phyloP scores from a whole-genome alignment of 2,113 vertebrate genomes.

The Tautogolabrus adspersus region DNA sequence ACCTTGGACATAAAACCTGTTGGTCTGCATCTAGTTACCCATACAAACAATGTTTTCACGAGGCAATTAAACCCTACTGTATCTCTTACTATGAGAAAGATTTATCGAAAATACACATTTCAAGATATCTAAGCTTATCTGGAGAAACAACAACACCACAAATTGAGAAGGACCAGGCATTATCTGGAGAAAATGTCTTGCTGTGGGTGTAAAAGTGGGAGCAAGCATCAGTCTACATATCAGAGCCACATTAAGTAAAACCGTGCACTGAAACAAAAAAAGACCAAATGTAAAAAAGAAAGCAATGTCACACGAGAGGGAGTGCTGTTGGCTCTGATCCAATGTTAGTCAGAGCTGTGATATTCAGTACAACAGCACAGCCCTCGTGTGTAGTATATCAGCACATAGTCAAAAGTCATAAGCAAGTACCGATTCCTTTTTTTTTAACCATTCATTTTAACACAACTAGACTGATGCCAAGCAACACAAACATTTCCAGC shows the following conservation, averaged over 20 bases:
- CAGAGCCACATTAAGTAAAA: neutral
- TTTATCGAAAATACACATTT: neutral
- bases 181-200: slow-evolving; percentile 7
- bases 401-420: too few species aligned
- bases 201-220: slow-evolving; percentile 21
- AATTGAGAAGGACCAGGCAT: neutral
- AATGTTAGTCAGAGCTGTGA: too few species aligned
- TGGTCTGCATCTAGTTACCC: neutral
- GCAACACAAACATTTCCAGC: too few species aligned
- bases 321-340: too few species aligned
- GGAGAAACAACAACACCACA: neutral
- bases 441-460: too few species aligned
- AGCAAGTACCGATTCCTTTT: too few species aligned
- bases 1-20: neutral
- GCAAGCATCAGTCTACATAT: neutral
- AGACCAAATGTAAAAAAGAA: too few species aligned
- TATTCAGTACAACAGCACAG: too few species aligned
- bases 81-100: neutral
- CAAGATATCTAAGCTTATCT: neutral
- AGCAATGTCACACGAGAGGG: too few species aligned
- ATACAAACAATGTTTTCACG: neutral
- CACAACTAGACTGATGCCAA: too few species aligned
- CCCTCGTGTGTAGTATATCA: too few species aligned
- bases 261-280: slow-evolving; percentile 4
- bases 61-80: neutral